phyloP scores from a whole-genome alignment of 2,888 invertebrate genomes.

The Aquatica leii region DNA sequence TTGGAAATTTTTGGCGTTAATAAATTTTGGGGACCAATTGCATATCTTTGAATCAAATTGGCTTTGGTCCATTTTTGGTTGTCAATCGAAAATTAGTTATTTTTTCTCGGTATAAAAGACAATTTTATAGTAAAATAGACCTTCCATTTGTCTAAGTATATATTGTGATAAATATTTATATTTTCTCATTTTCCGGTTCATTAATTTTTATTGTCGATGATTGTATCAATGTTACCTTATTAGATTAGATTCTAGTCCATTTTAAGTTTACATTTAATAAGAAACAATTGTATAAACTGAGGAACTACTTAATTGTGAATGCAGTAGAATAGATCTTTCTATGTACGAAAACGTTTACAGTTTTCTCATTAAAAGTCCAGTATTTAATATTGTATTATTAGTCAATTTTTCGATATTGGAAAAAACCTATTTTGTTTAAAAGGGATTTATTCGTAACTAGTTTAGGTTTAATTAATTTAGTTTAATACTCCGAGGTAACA shows the following conservation, averaged over 20 bases:
- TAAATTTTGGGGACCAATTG: background rate
- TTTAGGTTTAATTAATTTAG: constrained; percentile 18
- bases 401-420: constrained; percentile 4
- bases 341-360: background rate
- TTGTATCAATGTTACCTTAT: constrained; percentile 14
- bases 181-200: background rate
- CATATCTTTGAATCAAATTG: background rate
- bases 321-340: background rate
- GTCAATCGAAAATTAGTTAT: background rate
- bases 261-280: constrained; percentile 3
- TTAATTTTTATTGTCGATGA: constrained; percentile 7
- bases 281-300: background rate
- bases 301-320: constrained; percentile 9
- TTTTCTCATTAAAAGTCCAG: constrained; percentile 13
- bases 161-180: constrained; percentile 2
- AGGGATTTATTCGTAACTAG: background rate
- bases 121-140: background rate
- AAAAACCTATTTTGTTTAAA: background rate
- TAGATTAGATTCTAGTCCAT: constrained; percentile 8
- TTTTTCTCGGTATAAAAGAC: constrained; percentile 2
- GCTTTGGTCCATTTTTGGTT: background rate
- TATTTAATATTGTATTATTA: constrained; percentile 28
- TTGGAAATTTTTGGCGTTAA: background rate
- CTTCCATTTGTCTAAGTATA: background rate
- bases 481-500: constrained; percentile 33